These are phyloP conservation scores for Brienomyrus longianalis DNA, from an alignment of 2,113 vertebrate species.

Conservation along the genomic window DNA sequence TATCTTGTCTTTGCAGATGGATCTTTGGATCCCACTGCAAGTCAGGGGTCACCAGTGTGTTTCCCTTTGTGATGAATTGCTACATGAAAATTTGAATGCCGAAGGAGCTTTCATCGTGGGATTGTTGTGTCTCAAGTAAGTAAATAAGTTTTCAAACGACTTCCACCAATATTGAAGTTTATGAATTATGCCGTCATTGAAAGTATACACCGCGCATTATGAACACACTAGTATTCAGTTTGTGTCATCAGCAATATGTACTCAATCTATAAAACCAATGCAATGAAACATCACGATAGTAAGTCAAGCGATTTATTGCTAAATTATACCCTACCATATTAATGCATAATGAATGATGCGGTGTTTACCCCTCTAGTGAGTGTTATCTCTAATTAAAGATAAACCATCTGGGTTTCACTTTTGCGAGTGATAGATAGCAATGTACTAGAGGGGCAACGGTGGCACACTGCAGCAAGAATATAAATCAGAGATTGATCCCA, in stretches of 20 bases:
- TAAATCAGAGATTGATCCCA: constrained; percentile 19
- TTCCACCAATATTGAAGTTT: neutral
- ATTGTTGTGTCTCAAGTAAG: neutral
- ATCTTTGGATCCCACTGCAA: neutral
- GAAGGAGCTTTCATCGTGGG: neutral
- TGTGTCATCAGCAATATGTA: constrained; percentile 5
- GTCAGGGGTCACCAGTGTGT: neutral
- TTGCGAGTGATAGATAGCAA: constrained; percentile 26
- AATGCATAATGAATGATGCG: constrained; percentile 26
- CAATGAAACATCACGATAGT: constrained; percentile 12
- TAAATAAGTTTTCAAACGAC: neutral
- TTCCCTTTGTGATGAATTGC: neutral
- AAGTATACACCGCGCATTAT: neutral
- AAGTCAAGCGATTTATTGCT: constrained; percentile 19
- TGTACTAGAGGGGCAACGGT: constrained; percentile 8
- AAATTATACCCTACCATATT: constrained; percentile 23
- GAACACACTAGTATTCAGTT: neutral
- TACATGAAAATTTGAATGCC: neutral
- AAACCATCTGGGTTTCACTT: constrained; percentile 29
- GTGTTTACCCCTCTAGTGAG: constrained; percentile 25
- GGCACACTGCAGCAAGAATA: constrained; percentile 20
- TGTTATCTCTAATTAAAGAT: constrained; percentile 31
- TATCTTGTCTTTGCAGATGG: neutral
- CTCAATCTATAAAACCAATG: constrained; percentile 14
- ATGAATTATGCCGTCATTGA: neutral